Base-by-base conservation (phyloP, 2,797 vertebrate species). In the Clarias laeviceps region DNA sequence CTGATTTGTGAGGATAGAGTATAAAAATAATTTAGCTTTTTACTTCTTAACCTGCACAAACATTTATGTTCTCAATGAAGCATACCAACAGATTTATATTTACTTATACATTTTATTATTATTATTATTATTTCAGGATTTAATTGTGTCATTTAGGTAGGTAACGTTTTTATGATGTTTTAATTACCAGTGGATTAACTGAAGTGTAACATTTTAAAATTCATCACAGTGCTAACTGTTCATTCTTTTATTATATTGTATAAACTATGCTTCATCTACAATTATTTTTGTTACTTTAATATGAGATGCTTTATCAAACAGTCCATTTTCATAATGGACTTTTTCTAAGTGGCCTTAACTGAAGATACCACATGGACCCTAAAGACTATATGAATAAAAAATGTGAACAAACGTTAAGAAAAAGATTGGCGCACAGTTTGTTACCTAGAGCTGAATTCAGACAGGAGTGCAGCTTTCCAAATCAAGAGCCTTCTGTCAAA, bases 401-500 rank as follows among this genome's bases (percentile, higher is more conserved):
- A 45, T 45, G 45, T 11, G 45, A 45, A 45, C 8, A 45, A 45
- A 17, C 50, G 1, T 45, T 24, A 32, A 50, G 9, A 50, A 61
- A 61, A 84, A 62, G n/a, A 78, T 4, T 69, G 29, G n/a, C 12
- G 32, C 12, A 72, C 0, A 12, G 34, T 12, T 73, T 15, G 1
- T 54, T 59, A n/a, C 37, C 27, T n/a, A 24, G 20, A 34, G 69
- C 59, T 66, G 78, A 74, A 70, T 56, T 57, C 50, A 76, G 27
- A 57, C 6, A 76, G 18, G 32, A 76, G 73, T 74, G 18, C 37
- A 14, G 57, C 32, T 73, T 85, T 81, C 29, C 24, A 29, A 62
- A 76, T 22, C 11, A 24, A 74, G 64, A 15, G 18, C 65, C 34
- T 82, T 29, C 34, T 86, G 64, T 78, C 80, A 86, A 70, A 86